These are phyloP conservation scores for Mactra quadrangularis DNA, from an alignment of 1,140 invertebrate genomes.

Conservation along the genomic window DNA sequence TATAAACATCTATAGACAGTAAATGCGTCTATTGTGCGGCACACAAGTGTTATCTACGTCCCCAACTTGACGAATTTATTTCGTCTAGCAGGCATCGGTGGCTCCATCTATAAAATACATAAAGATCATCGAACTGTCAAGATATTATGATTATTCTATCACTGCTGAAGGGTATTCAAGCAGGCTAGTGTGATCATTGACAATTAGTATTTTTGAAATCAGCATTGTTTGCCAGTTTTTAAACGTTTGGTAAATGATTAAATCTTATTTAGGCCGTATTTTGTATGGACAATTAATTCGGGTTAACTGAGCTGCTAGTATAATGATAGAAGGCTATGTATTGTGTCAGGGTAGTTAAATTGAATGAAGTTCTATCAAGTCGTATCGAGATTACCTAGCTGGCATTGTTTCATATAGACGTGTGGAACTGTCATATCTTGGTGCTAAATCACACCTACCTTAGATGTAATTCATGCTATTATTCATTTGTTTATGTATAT, in stretches of 20 bases:
- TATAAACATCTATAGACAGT: too few species aligned
- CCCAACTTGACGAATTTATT: not conserved
- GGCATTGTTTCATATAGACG: conserved; percentile 24
- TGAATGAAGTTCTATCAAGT: conserved; percentile 3
- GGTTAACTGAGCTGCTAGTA: conserved; percentile 24
- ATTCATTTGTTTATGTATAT: too few species aligned
- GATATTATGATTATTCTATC: conserved; percentile 24
- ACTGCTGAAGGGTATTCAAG: conserved; percentile 10
- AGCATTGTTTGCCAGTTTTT: conserved; percentile 44
- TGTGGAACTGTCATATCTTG: not conserved
- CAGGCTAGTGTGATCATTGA: conserved; percentile 2
- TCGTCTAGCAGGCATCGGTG: too few species aligned
- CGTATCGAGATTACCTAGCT: not conserved
- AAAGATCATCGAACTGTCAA: not conserved
- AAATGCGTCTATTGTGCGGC: not conserved
- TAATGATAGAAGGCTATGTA: conserved; percentile 12
- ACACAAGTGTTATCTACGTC: conserved; percentile 19
- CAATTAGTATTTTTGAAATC: conserved; percentile 7
- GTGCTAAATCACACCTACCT: too few species aligned
- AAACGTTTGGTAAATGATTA: conserved; percentile 32
- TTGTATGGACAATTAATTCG: conserved; percentile 45
- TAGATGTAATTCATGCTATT: too few species aligned
- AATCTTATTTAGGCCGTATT: conserved; percentile 36
- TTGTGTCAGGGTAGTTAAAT: conserved; percentile 17
- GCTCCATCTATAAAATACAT: too few species aligned